A percentile compares a stretch with the other conserved stretches of the same genome.
Conservation (phyloP, 2,888 invertebrate genomes). For the Loripinus fragilis region DNA sequence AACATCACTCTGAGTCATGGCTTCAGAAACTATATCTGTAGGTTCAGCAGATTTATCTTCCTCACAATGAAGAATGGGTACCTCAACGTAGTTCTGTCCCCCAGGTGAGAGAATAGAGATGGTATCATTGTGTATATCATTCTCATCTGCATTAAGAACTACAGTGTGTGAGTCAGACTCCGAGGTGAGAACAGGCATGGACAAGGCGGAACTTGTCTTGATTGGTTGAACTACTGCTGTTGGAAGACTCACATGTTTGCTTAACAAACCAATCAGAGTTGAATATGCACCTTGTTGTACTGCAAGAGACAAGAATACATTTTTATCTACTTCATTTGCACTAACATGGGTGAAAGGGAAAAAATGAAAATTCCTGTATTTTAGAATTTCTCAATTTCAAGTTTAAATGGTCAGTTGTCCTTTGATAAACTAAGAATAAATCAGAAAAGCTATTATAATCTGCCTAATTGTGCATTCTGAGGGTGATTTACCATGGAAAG, state of each 20-base stretch:
- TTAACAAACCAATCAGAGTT: constrained; percentile 33
- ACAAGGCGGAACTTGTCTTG: background rate
- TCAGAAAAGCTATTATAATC: too few species aligned
- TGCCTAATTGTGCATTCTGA: too few species aligned
- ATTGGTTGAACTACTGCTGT: background rate
- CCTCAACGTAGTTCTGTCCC: constrained; percentile 31
- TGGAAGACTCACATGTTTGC: constrained; percentile 15
- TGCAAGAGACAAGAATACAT: too few species aligned
- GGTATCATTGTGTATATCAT: constrained; percentile 36
- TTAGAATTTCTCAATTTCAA: too few species aligned
- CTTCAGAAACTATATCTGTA: background rate
- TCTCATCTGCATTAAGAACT: constrained; percentile 5
- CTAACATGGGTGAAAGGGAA: too few species aligned
- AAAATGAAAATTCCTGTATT: too few species aligned
- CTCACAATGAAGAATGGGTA: constrained; percentile 45
- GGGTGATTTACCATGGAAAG: too few species aligned
- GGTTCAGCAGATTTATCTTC: constrained; percentile 3
- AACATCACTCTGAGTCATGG: background rate
- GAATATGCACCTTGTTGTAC: constrained; percentile 15
- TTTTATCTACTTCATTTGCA: too few species aligned
- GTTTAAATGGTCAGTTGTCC: too few species aligned
- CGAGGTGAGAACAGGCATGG: background rate
- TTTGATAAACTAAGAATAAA: too few species aligned
- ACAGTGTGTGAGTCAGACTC: background rate
- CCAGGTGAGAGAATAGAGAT: constrained; percentile 49